Evolutionary conservation across 2,797 vertebrate species (phyloP), one percentile per base, ranked within the genome.

Genomic region (Salarias fasciatus): DNA sequence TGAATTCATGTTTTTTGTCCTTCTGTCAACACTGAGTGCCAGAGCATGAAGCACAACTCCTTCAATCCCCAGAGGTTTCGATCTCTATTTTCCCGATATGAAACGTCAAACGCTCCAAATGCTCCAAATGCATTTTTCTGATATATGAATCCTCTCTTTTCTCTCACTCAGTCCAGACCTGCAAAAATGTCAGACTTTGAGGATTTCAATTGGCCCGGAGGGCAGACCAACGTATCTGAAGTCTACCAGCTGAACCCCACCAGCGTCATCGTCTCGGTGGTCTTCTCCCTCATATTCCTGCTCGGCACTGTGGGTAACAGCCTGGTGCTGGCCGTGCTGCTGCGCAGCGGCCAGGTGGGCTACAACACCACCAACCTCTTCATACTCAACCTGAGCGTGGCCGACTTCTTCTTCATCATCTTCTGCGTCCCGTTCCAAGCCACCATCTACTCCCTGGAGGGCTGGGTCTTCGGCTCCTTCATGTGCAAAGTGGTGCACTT

Each of bases 381-480:
- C 92, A 96, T 96, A 42, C 94, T 96, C 77, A 96, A 95, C 86
- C 92, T 96, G 79, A 95, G 95, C 52, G 89, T 96, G 63, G 95
- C 95, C 0, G 95, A 96, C 86, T 95, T 96, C 90, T 96, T 94
- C 91, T 96, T 96, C 90, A 96, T 95, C 80, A 92, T 95, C 81
- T 95, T 96, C 92, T 96, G 95, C 31, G 93, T 96, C 58, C 95
- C 95, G 38, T 96, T 96, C 89, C 95, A 96, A 92, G 95, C 95
- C 69, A 96, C 95, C 76, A 96, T 95, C 88, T 96, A 96, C 83
- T 95, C 94, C 1, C 87, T 95, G 69, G 95, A 96, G 72, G 94
- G 94, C 50, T 96, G 95, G 95, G 92, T 96, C 72, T 96, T 96
- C 0, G 94, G 95, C 46, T 95, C 94, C 29, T 96, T 95, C 82